phyloP scores from a whole-genome alignment of 2,113 vertebrate species.

The Ptilorrhoa leucosticta region DNA sequence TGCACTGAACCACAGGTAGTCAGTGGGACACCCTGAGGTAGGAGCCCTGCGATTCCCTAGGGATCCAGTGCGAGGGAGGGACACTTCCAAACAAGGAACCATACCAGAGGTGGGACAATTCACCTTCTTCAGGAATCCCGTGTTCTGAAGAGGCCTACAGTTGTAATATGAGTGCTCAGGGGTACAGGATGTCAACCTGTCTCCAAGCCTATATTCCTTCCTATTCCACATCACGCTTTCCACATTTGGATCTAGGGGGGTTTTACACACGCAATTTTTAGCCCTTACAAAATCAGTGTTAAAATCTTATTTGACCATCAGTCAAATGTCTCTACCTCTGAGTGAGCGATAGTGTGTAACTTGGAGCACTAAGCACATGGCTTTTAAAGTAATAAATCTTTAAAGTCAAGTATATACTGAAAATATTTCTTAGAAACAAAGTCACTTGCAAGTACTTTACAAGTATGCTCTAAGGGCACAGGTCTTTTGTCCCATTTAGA shows the following conservation, averaged over 20 bases:
- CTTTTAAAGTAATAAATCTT: neutral
- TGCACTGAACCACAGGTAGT: neutral
- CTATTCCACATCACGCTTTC: neutral
- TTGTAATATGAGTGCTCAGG: neutral
- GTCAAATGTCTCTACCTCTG: neutral
- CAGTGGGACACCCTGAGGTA: neutral
- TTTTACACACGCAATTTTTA: neutral
- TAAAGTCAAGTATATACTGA: neutral
- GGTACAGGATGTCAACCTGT: neutral
- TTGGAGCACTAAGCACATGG: neutral
- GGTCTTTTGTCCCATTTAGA: neutral
- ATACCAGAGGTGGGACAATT: neutral
- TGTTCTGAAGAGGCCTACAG: neutral
- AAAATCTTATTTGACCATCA: neutral
- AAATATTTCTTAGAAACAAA: slow-evolving; percentile 12
- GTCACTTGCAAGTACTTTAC: neutral
- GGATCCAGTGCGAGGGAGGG: accelerated
- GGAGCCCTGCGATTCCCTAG: accelerated
- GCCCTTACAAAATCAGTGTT: neutral
- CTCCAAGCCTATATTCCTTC: neutral
- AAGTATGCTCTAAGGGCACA: neutral
- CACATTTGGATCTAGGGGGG: neutral
- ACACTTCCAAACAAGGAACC: neutral
- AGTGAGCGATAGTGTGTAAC: neutral
- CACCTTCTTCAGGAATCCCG: neutral